Evolutionary conservation across 2,113 vertebrate species (phyloP), one percentile per base, ranked within the genome.

Genomic region (Alaudala cheleensis): DNA sequence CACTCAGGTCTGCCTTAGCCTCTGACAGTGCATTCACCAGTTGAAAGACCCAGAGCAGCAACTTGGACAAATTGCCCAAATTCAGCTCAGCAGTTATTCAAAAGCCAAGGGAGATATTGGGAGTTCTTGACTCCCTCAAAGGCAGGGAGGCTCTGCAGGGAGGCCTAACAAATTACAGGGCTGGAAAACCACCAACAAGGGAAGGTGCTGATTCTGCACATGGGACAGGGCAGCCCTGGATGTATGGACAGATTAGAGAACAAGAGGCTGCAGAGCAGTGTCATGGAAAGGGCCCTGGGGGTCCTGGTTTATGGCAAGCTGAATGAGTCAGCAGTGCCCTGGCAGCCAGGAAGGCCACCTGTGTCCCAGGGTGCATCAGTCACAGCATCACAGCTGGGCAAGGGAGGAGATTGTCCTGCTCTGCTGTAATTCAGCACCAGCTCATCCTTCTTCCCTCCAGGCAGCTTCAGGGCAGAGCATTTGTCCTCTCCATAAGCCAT

Each of bases 251-350:
- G n/a, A 16, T 3, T 39, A 44, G 28, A 10, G 19, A 45, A 11
- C 2, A 11, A 67, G 14, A 51, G 11, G 14, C 9, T 58, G 26
- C 37, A 62, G 20, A 56, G 5, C 20, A 34, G 25, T 12, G 11
- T 10, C 5, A 6, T 1, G 1, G 56, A 47, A 87, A 62, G 40
- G 12, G 16, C 1, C 29, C 29, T 40, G 29, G 11, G 11, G 7
- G 8, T 56, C 25, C 65, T 49, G 25, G 16, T 26, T 0, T 0
- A 10, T 6, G 34, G 9, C 74, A 71, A 33, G 10, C 13, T 57
- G 31, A 64, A 14, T 8, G 29, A 31, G 28, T 0, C 10, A 70
- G 40, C 28, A 61, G 73, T 54, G 64, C 56, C 64, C 56, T 70
- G 64, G 28, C 39, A 86, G 49, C 40, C 74, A 47, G 40, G 29